A percentile compares a stretch with the other conserved stretches of the same genome.
phyloP scores from a whole-genome alignment of 1,140 invertebrate genomes.

The Adoxophyes honmai region DNA sequence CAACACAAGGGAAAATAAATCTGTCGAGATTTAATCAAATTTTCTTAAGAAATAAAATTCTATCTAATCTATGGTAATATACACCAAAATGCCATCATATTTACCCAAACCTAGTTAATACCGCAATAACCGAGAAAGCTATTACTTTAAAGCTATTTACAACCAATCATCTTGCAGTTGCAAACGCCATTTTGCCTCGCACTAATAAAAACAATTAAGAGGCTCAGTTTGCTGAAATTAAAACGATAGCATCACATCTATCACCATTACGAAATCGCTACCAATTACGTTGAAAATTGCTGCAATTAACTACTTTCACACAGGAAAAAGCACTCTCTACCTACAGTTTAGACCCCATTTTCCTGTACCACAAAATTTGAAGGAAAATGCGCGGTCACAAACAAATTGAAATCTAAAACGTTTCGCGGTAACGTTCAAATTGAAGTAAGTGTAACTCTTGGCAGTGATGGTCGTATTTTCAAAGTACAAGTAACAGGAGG shows the following conservation, averaged over 20 bases:
- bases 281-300: conserved; percentile 42
- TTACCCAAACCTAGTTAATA: too few relatives aligned
- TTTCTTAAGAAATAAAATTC: too few relatives aligned
- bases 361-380: neutral
- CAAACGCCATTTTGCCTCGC: conserved; percentile 14
- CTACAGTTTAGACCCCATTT: neutral
- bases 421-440: neutral
- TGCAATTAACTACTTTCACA: conserved; percentile 9
- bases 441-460: neutral
- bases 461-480: conserved; percentile 32
- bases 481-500: conserved; percentile 34
- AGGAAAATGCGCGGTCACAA: neutral
- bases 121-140: too few relatives aligned
- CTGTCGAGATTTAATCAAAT: too few relatives aligned
- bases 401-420: neutral
- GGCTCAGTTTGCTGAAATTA: conserved; percentile 1
- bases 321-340: conserved; percentile 20
- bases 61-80: too few relatives aligned
- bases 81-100: too few relatives aligned
- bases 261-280: conserved; percentile 56
- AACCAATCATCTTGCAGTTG: too few relatives aligned
- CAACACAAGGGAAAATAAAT: too few relatives aligned
- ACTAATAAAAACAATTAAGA: conserved; percentile 41
- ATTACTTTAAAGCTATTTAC: too few relatives aligned
- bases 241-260: conserved; percentile 29